A percentile compares a stretch with the other conserved stretches of the same genome.
phyloP scores from a whole-genome alignment of 2,888 invertebrate species.

The Rhaphigaster nebulosa region DNA sequence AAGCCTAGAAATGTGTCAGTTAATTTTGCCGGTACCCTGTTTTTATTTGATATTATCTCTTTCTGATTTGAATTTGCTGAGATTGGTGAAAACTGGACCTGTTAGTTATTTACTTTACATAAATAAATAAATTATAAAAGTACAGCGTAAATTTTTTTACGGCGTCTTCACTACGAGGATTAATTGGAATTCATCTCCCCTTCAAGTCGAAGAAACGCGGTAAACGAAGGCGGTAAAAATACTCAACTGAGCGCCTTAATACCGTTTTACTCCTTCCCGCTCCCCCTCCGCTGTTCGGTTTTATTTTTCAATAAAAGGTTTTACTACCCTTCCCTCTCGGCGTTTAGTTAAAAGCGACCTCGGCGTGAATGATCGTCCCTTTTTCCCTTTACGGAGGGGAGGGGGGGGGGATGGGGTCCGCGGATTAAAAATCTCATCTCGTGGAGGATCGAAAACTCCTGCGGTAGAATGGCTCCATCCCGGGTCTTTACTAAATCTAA shows the following conservation, averaged over 20 bases:
- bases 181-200: background rate
- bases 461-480: too few species aligned
- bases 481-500: background rate
- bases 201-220: too few species aligned
- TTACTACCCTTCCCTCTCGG: background rate
- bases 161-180: too few species aligned
- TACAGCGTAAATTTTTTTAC: too few species aligned
- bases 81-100: too few species aligned
- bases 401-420: too few species aligned
- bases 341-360: background rate
- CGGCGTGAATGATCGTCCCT: background rate
- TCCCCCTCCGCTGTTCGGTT: background rate
- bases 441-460: background rate
- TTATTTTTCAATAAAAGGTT: constrained; percentile 11
- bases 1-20: too few species aligned
- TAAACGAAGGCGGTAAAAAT: background rate
- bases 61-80: too few species aligned
- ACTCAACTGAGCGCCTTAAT: background rate
- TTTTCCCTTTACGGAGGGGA: background rate
- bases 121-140: too few species aligned
- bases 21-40: too few species aligned
- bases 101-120: too few species aligned
- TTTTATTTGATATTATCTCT: too few species aligned
- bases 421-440: constrained; percentile 18
- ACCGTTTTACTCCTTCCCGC: background rate